Evolutionary conservation across 2,113 vertebrate genomes (phyloP).

Genomic region (Ardeotis arabs): DNA sequence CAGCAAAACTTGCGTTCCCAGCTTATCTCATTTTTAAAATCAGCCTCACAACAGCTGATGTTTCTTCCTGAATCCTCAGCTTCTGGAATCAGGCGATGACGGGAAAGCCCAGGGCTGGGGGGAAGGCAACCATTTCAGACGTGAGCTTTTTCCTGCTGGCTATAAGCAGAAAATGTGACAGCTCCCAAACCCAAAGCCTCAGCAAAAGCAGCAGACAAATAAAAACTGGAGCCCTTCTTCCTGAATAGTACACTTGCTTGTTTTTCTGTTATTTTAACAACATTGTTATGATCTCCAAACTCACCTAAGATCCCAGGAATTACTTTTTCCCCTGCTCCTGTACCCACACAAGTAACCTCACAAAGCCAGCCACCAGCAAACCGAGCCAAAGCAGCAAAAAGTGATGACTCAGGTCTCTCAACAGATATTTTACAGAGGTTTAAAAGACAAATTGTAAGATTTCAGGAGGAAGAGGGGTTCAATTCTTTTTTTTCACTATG

Average conservation of each 20-base stretch:
- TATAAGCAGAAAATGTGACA: slow-evolving; percentile 2
- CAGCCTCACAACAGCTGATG: neutral
- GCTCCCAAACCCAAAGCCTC: neutral
- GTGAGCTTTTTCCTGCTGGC: neutral
- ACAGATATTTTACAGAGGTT: neutral
- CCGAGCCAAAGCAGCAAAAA: neutral
- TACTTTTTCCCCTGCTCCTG: neutral
- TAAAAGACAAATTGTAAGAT: neutral
- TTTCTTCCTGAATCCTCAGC: slow-evolving; percentile 19
- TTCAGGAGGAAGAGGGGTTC: rapidly evolving
- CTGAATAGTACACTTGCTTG: neutral
- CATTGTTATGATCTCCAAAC: neutral
- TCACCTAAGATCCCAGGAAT: neutral
- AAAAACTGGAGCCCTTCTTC: neutral
- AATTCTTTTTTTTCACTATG: neutral
- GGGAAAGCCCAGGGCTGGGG: slow-evolving; percentile 12
- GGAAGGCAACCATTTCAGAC: neutral
- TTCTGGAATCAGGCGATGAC: neutral
- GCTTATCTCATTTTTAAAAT: neutral
- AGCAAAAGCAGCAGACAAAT: neutral
- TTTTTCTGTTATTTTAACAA: neutral
- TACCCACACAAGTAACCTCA: neutral
- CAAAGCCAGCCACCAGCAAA: neutral
- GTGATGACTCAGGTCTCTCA: neutral
- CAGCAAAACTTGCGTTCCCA: neutral